Conservation (phyloP, 2,113 vertebrate genomes). For the Mustela lutreola region DNA sequence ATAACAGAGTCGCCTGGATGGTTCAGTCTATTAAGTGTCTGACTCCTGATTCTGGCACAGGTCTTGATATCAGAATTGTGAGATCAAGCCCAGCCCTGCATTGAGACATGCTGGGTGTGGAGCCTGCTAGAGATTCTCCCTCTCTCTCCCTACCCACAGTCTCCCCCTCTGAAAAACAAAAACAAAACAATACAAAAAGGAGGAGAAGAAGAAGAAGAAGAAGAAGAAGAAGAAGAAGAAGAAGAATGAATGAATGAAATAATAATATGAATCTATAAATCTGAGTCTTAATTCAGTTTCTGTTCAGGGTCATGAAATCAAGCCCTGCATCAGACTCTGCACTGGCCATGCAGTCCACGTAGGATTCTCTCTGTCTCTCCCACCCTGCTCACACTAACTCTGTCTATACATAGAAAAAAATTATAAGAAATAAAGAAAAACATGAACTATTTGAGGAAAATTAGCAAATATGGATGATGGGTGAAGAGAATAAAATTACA, state of each 20-base stretch:
- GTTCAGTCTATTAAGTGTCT: neutral
- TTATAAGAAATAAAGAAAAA: neutral
- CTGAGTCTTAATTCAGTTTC: neutral
- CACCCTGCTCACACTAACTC: neutral
- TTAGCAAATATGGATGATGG: neutral
- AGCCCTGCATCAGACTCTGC: neutral
- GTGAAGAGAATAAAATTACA: neutral
- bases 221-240: too few relatives aligned
- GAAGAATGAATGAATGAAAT: neutral
- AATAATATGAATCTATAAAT: neutral
- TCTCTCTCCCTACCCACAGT: neutral
- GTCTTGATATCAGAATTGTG: neutral
- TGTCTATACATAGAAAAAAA: neutral
- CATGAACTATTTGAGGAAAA: neutral
- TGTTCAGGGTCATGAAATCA: neutral
- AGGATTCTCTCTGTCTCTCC: neutral
- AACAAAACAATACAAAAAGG: too few relatives aligned
- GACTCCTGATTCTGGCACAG: neutral
- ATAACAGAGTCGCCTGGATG: neutral
- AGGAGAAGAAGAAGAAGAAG: too few relatives aligned
- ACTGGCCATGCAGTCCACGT: neutral
- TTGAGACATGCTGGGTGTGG: neutral
- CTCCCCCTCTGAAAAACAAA: neutral
- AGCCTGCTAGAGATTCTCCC: neutral
- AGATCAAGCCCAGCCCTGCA: neutral